Evolutionary conservation across 2,113 vertebrate species (phyloP), one percentile per base, ranked within the genome.

Genomic region (Mus musculus): DNA sequence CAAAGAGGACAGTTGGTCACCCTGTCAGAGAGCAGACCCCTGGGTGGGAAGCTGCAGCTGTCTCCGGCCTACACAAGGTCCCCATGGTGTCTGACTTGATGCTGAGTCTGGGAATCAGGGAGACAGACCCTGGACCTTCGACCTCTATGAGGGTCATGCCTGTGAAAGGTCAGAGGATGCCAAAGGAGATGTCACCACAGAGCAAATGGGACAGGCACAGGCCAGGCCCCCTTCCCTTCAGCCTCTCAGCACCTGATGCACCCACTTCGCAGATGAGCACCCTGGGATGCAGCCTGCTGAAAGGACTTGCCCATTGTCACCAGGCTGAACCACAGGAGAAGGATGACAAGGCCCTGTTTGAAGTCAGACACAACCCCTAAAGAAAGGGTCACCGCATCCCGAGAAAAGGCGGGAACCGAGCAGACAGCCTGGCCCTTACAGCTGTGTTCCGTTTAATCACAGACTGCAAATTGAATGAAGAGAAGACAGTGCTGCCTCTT

Each of bases 381-480:
- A 59, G 67, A 76, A 65, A 39, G 24, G 92, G 91, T 94, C 78
- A 20, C 26, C 49, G 3, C 26, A 65, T 30, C 9, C 75, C 16
- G 72, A 76, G 5, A 69, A 65, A 77, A 94, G 52, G 77, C 24
- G 0, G 86, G 33, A 81, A 20, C 8, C 2, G 1, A 89, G 71
- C 28, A 54, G 8, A 36, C 39, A 3, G 89, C 72, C n/a, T 39
- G 80, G 89, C 92, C 52, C 94, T 73, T 39, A 77, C 96, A 96
- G 96, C 97, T 97, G 96, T 16, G 61, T 94, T 95, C 86, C 33
- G 49, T 94, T 98, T 98, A 98, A 98, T 98, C 97, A 98, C 97
- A 97, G 96, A 80, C 97, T 95, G 96, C 96, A 98, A 97, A 98
- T 98, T 97, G 97, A 97, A 98, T 96, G 97, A 89, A 87, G 96